Conservation (phyloP, 1,140 invertebrate genomes). For the Panulirus ornatus region DNA sequence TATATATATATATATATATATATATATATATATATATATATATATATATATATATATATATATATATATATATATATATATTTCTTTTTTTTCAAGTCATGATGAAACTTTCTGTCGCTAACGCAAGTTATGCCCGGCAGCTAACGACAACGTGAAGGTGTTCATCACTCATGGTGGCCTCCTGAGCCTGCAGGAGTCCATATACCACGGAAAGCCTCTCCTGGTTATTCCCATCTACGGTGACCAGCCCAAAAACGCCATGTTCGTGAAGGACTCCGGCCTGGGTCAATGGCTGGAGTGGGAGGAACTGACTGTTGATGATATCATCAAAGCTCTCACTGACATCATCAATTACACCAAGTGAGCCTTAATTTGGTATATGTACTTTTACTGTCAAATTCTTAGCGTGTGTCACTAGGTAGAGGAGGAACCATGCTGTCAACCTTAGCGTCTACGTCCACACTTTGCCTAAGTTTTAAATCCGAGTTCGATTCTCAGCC, state of each 20-base stretch:
- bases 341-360: slow-evolving; percentile 34
- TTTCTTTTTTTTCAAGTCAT: no score
- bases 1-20: slow-evolving; percentile 14
- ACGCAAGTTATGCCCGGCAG: background rate
- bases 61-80: slow-evolving; percentile 14
- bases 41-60: slow-evolving; percentile 14
- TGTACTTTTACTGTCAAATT: no score
- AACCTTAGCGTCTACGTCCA: no score
- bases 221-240: background rate
- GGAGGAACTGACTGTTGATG: slow-evolving; percentile 50
- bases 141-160: slow-evolving; percentile 41
- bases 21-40: slow-evolving; percentile 14
- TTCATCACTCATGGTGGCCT: slow-evolving; percentile 52
- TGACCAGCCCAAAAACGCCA: background rate
- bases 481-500: no score
- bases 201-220: background rate
- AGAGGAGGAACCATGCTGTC: no score
- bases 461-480: no score
- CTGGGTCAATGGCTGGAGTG: slow-evolving; percentile 22
- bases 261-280: background rate
- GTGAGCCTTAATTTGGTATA: no score
- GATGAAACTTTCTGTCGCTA: background rate
- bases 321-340: slow-evolving; percentile 15
- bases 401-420: no score
- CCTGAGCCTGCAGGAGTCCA: background rate